Percentiles rank a stretch among this genome's conserved stretches.
Evolutionary conservation across 1,140 invertebrate species (phyloP).

Genomic region (Paraescarpia echinospica): DNA sequence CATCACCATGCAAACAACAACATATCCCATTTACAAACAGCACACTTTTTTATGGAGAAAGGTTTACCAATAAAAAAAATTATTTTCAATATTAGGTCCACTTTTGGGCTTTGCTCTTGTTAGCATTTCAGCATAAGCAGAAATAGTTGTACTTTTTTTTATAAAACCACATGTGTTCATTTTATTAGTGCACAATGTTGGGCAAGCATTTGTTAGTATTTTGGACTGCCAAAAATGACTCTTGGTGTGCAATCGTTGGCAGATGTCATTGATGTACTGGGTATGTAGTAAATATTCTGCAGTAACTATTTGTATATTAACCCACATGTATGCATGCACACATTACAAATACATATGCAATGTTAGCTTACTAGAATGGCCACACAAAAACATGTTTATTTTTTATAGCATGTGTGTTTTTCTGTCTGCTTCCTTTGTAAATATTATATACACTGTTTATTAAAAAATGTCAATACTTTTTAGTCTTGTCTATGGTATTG

Average conservation of each 20-base stretch:
- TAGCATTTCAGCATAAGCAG: not conserved
- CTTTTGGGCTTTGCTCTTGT: not conserved
- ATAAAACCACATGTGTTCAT: not conserved
- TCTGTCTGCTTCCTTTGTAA: not conserved
- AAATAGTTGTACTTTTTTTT: not conserved
- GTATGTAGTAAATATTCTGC: not conserved
- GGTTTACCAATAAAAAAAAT: not conserved
- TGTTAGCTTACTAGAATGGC: not conserved
- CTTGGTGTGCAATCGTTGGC: not conserved
- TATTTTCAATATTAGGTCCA: not conserved
- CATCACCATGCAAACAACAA: not conserved
- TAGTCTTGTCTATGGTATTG: not conserved
- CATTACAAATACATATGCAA: not conserved
- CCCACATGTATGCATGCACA: not conserved
- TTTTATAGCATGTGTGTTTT: not conserved
- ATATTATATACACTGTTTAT: not conserved
- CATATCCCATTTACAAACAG: not conserved
- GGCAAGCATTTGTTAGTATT: not conserved
- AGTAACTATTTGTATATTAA: not conserved
- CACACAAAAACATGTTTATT: not conserved
- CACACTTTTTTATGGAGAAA: not conserved
- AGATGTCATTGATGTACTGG: not conserved
- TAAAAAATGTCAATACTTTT: not conserved
- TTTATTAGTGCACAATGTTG: not conserved
- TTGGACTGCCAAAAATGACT: not conserved